phyloP scores from a whole-genome alignment of 37 sponge, comb jelly and placozoan genomes.

The Theonella swinhoei region DNA sequence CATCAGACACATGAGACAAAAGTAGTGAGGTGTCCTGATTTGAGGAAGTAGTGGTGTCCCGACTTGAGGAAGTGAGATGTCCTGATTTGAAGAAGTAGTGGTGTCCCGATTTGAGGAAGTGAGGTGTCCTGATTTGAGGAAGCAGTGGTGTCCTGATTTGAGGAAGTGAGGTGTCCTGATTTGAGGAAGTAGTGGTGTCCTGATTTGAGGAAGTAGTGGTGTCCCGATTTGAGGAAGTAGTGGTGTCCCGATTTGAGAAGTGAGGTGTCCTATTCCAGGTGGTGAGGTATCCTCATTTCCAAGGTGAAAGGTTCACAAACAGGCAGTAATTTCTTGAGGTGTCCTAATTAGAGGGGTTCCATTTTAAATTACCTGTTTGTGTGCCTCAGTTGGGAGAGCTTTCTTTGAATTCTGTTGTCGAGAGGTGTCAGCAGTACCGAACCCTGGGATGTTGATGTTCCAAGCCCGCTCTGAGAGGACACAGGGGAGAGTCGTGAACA shows the following conservation, averaged over 20 bases:
- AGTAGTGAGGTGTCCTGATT: background rate
- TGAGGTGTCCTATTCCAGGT: too few relatives aligned
- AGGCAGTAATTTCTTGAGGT: too few relatives aligned
- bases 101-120: background rate
- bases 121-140: background rate
- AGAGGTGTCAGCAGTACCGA: constrained; percentile 53
- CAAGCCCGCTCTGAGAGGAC: constrained; percentile 67
- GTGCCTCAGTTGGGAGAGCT: constrained; percentile 80
- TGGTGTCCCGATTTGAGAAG: too few relatives aligned
- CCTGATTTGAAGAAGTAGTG: background rate
- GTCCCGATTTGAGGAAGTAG: too few relatives aligned
- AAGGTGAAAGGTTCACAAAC: too few relatives aligned
- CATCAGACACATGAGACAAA: background rate
- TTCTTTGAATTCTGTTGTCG: constrained; percentile 36
- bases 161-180: background rate
- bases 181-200: background rate
- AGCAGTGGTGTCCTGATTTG: background rate
- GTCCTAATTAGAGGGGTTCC: too few relatives aligned
- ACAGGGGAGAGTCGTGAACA: background rate
- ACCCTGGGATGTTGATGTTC: constrained; percentile 96
- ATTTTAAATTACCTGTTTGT: constrained; percentile 90
- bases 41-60: background rate
- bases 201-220: background rate
- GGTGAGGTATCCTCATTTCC: too few relatives aligned
- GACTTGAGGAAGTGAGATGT: background rate